These are phyloP conservation scores for Drosophila nr. perissopoda DNA, from an alignment of 2,888 invertebrate species.

Conservation along the genomic window DNA sequence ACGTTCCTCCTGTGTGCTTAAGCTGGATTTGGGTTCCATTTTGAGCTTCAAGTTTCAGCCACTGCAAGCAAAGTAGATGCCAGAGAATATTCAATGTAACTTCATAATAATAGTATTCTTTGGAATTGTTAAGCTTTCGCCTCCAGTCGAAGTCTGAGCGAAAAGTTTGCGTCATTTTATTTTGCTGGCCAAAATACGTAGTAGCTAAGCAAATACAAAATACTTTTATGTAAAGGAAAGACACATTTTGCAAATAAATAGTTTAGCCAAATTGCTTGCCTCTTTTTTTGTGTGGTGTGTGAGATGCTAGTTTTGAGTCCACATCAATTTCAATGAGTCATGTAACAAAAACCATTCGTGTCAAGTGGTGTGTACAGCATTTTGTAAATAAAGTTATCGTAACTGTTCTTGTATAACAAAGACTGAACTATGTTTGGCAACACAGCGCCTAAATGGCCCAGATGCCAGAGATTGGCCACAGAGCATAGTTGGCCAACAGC, in stretches of 20 bases:
- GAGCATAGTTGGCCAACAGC: constrained; percentile 20
- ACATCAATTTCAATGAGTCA: constrained; percentile 45
- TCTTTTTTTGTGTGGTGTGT: neutral
- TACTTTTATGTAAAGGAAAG: neutral
- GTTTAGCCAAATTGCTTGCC: neutral
- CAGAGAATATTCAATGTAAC: constrained; percentile 68
- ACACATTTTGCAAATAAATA: neutral
- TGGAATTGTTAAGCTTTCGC: constrained; percentile 56
- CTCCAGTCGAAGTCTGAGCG: constrained; percentile 46
- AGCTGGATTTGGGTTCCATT: constrained; percentile 80
- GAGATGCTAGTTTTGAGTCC: constrained; percentile 21
- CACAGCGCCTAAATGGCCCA: constrained; percentile 2
- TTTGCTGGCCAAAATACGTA: constrained; percentile 37
- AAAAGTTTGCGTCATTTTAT: constrained; percentile 62
- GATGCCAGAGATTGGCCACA: constrained; percentile 34
- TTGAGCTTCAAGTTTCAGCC: constrained; percentile 34
- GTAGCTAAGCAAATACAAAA: constrained; percentile 1
- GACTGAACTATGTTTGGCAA: constrained; percentile 10
- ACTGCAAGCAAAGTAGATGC: constrained; percentile 65
- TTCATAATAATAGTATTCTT: constrained; percentile 72
- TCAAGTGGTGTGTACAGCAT: constrained; percentile 48
- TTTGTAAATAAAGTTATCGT: constrained; percentile 39
- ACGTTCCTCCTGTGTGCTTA: constrained; percentile 82
- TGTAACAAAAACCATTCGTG: constrained; percentile 55
- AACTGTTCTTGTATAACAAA: constrained; percentile 37